phyloP scores from a whole-genome alignment of 2,797 vertebrate species.

The Miichthys miiuy region DNA sequence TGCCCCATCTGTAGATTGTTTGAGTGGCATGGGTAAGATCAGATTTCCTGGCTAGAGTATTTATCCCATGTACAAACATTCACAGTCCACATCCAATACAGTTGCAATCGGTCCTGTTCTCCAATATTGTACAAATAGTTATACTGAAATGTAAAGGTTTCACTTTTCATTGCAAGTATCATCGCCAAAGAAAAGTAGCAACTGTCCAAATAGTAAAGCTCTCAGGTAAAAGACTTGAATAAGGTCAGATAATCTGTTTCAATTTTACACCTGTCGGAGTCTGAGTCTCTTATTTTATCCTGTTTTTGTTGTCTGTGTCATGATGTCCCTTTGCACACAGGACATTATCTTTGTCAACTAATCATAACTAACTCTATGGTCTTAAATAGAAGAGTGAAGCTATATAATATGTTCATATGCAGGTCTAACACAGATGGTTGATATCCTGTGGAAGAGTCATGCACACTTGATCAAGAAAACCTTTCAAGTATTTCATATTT shows the following conservation, averaged over 20 bases:
- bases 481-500: not conserved
- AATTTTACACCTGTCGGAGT: no score
- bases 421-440: not conserved
- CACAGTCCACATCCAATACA: slow-evolving; percentile 35
- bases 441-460: not conserved
- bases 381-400: not conserved
- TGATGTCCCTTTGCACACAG: not conserved
- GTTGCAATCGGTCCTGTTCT: slow-evolving; percentile 33
- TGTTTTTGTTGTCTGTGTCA: not conserved
- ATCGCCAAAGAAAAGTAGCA: not conserved
- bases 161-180: not conserved
- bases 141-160: not conserved
- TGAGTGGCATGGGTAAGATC: slow-evolving; percentile 32
- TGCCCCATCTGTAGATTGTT: slow-evolving; percentile 53
- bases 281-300: not conserved
- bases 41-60: slow-evolving; percentile 48
- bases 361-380: not conserved
- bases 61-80: slow-evolving; percentile 22
- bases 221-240: not conserved
- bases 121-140: not conserved
- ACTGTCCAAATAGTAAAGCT: not conserved
- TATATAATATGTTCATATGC: not conserved
- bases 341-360: no score
- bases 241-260: no score
- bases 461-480: not conserved